These are phyloP conservation scores for Sebastes miniatus DNA, from an alignment of 2,797 vertebrate species.

Conservation along the genomic window DNA sequence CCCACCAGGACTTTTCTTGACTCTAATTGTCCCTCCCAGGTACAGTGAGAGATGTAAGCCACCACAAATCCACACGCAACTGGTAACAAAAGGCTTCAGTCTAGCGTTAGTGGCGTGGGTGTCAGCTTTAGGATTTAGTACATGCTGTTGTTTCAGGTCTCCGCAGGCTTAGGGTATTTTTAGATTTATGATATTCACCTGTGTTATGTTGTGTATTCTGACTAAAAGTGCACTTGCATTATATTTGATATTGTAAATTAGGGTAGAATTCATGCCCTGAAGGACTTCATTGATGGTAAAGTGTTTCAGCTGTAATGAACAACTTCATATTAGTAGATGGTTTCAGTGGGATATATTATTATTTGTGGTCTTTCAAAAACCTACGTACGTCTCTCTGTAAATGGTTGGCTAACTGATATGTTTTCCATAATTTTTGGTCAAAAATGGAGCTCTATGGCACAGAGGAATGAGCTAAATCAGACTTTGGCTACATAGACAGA, in stretches of 20 bases:
- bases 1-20: conserved; percentile 30
- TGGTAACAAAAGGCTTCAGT: conserved; percentile 53
- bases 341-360: background rate
- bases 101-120: conserved; percentile 50
- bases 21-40: conserved; percentile 41
- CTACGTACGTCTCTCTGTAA: background rate
- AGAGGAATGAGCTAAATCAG: background rate
- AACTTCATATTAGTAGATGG: no score
- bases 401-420: background rate
- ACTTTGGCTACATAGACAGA: background rate
- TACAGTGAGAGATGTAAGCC: conserved; percentile 51
- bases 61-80: conserved; percentile 45
- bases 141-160: conserved; percentile 39
- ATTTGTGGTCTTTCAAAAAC: background rate
- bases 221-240: background rate
- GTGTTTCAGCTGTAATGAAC: background rate
- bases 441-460: background rate
- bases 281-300: background rate
- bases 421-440: background rate
- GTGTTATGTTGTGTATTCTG: background rate
- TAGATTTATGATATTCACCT: conserved; percentile 50
- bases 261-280: background rate
- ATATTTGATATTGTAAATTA: background rate
- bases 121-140: conserved; percentile 65
- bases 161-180: conserved; percentile 51